phyloP scores from a whole-genome alignment of 2,113 vertebrate species.

The Cavia aperea region DNA sequence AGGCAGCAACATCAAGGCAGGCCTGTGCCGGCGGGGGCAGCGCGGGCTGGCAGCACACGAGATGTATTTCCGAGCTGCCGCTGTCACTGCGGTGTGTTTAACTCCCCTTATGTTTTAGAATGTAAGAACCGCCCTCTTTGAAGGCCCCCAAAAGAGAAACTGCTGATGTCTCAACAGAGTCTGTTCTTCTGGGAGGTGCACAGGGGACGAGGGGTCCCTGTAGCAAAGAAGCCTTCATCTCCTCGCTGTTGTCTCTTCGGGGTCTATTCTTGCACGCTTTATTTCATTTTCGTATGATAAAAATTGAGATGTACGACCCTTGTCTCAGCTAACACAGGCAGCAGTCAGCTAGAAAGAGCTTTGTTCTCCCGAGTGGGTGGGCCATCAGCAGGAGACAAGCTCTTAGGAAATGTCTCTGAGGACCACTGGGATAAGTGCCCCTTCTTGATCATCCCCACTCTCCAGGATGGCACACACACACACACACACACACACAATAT shows the following conservation, averaged over 20 bases:
- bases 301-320: slow-evolving; percentile 70
- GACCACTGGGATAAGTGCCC: not conserved
- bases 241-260: not conserved
- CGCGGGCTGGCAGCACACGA: not conserved
- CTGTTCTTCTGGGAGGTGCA: not conserved
- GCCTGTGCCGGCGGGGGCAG: not conserved
- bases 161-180: slow-evolving; percentile 32
- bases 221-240: not conserved
- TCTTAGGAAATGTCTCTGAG: slow-evolving; percentile 36
- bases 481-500: rapidly evolving
- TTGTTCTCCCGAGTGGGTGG: slow-evolving; percentile 52
- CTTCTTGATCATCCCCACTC: not conserved
- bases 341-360: slow-evolving; percentile 64
- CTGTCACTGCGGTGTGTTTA: not conserved
- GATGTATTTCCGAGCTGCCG: not conserved
- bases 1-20: slow-evolving; percentile 54
- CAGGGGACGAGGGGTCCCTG: not conserved
- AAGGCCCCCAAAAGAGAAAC: slow-evolving; percentile 46
- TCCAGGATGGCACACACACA: not conserved
- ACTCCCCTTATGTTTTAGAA: slow-evolving; percentile 48
- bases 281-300: slow-evolving; percentile 66
- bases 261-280: slow-evolving; percentile 28
- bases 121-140: slow-evolving; percentile 53
- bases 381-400: slow-evolving; percentile 26
- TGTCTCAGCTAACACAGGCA: slow-evolving; percentile 52